Evolutionary conservation across 2,888 invertebrate genomes (phyloP).

Genomic region (Alsophila aescularia): DNA sequence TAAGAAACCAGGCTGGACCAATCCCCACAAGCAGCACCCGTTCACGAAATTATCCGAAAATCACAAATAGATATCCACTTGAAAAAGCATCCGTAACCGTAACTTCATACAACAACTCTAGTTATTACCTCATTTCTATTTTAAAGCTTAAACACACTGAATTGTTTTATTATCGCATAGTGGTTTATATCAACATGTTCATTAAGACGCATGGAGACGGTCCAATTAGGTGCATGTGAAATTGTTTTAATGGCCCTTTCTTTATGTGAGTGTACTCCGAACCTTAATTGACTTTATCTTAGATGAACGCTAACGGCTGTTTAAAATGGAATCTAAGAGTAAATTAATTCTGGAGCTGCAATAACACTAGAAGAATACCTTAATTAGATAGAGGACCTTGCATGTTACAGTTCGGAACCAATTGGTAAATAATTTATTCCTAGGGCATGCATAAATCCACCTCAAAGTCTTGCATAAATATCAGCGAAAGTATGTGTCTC

Average conservation of each 20-base stretch:
- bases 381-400: too few relatives aligned
- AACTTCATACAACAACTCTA: too few relatives aligned
- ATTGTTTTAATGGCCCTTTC: slow-evolving; percentile 57
- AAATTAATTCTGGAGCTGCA: neutral
- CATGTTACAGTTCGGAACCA: too few relatives aligned
- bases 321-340: neutral
- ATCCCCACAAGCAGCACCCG: too few relatives aligned
- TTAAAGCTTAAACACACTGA: slow-evolving; percentile 32
- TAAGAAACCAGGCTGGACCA: too few relatives aligned
- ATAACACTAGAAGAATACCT: neutral
- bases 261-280: slow-evolving; percentile 37
- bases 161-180: slow-evolving; percentile 33
- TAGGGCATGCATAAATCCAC: too few relatives aligned
- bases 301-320: neutral
- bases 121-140: slow-evolving; percentile 33
- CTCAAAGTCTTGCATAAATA: too few relatives aligned
- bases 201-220: slow-evolving; percentile 48
- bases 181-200: slow-evolving; percentile 49
- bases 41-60: too few relatives aligned
- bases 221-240: slow-evolving; percentile 53
- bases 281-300: slow-evolving; percentile 46
- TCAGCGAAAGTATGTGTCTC: too few relatives aligned
- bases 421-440: too few relatives aligned
- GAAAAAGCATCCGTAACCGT: too few relatives aligned
- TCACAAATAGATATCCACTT: too few relatives aligned